Evolutionary conservation across 1,140 invertebrate species (phyloP), one percentile per base, ranked within the genome.

Genomic region (Holotrichia oblita): DNA sequence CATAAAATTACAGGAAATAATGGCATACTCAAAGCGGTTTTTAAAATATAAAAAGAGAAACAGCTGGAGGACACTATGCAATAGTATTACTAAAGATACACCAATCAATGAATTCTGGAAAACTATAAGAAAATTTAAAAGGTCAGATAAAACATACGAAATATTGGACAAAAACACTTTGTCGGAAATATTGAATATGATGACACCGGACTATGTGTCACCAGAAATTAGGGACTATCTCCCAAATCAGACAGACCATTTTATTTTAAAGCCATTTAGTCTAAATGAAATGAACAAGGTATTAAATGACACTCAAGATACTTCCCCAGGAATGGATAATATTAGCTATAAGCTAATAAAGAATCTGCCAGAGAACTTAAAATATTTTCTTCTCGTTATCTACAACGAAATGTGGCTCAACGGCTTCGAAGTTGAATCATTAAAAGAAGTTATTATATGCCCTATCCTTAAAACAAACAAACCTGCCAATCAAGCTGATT

Each of bases 361-460:
- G 20, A 34, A 27, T 48, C 42, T 76, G 0, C 74, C 74, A 48
- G 41, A 44, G 17, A 76, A 42, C 42, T 44, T 44, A 20, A 61
- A 61, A 61, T 3, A 2, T 20, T 24, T 48, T 9, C 40, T 48
- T 48, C 74, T 76, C 34, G 10, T 2, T 14, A 40, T 75, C 9
- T 75, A 75, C 12, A 75, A 75, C n/a, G 73, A 75, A 40, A 76
- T 76, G 74, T 76, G 74, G 74, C 20, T 17, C 8, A 48, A 41
- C 12, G 44, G 74, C 20, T 1, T 48, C 7, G 40, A 76, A 40
- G 22, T 76, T 24, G 40, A 41, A 48, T 34, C 14, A 44, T 27
- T 76, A 24, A 76, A 76, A 24, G 40, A 55, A 75, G 41, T 75
- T 22, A 9, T 76, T 24, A 44, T 76, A 40, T 34, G 20, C 14